Evolutionary conservation across 2,888 invertebrate genomes (phyloP), one percentile per base, ranked within the genome.

Genomic region (Drosophila yooni): DNA sequence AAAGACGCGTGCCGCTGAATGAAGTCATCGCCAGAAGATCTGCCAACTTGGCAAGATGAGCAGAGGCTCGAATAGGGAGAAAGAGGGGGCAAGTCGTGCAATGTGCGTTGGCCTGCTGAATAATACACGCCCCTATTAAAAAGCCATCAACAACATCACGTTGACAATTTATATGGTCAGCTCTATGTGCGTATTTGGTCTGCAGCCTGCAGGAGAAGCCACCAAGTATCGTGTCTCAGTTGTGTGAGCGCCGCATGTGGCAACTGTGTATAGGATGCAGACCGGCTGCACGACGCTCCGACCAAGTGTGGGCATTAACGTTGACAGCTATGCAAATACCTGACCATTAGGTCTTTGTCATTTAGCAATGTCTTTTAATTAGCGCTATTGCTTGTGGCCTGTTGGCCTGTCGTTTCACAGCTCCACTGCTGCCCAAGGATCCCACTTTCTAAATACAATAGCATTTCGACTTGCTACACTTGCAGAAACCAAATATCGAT

Each of bases 281-380:
- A 7, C 46, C 1, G 15, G 56, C 27, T 18, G 65, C 67, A 54
- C 67, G 79, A 62, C 66, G 70, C 65, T 38, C 68, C 81, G 72
- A 70, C 83, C 89, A 84, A 84, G 83, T 84, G 84, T 89, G 89
- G 89, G 89, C 85, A 88, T 89, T 84, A 79, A 62, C 82, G 86
- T 66, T 88, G 89, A 89, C 88, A 88, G 82, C 88, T 88, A 85
- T 85, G 84, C 84, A 89, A 85, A 85, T 85, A 88, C 70, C 67
- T 82, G 76, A 76, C 90, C 90, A 85, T 85, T 85, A 85, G 84
- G 85, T 84, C 88, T 88, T 89, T 85, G 90, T 76, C 84, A 89
- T 79, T 85, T 89, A 84, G 90, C 85, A 82, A 84, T 84, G 85
- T 88, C 90, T 88, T 89, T 88, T 85, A 85, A 85, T 85, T 85